Percentiles rank a stretch among this genome's conserved stretches.
These are phyloP conservation scores for Hapalemur alaotrensis DNA, from an alignment of 2,797 vertebrate genomes.

Conservation along the genomic window DNA sequence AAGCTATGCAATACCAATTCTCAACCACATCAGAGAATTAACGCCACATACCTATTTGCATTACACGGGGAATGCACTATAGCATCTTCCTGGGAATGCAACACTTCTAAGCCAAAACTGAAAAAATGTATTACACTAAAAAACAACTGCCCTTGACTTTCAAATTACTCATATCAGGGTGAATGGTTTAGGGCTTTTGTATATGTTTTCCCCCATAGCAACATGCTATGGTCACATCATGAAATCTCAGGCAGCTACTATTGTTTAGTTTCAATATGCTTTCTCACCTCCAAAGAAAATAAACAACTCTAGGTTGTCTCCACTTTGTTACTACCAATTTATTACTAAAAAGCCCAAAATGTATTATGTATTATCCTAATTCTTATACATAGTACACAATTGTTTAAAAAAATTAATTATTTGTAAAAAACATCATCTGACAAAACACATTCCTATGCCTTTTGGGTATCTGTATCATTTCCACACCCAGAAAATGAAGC, in stretches of 20 bases:
- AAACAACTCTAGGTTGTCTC: constrained; percentile 23
- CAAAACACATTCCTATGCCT: not conserved
- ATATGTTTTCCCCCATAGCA: not conserved
- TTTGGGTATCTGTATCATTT: not conserved
- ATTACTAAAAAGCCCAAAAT: constrained; percentile 36
- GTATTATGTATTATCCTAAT: not conserved
- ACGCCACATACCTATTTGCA: not conserved
- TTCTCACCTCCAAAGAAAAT: constrained; percentile 38
- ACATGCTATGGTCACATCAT: not conserved
- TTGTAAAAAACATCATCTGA: constrained; percentile 22
- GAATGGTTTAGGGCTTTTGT: not conserved
- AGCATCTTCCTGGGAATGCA: not conserved
- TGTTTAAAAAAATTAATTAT: not conserved
- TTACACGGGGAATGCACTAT: not conserved
- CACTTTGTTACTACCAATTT: not conserved
- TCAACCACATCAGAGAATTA: constrained; percentile 40
- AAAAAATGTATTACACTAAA: not conserved
- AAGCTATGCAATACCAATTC: not conserved
- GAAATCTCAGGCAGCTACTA: constrained; percentile 25
- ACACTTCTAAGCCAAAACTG: not conserved
- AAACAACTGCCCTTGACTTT: not conserved
- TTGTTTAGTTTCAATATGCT: not conserved
- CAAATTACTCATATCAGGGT: not conserved
- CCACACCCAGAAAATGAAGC: not conserved
- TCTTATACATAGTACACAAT: not conserved